Base-by-base conservation (phyloP, 2,888 invertebrate species). In the Patella caerulea region DNA sequence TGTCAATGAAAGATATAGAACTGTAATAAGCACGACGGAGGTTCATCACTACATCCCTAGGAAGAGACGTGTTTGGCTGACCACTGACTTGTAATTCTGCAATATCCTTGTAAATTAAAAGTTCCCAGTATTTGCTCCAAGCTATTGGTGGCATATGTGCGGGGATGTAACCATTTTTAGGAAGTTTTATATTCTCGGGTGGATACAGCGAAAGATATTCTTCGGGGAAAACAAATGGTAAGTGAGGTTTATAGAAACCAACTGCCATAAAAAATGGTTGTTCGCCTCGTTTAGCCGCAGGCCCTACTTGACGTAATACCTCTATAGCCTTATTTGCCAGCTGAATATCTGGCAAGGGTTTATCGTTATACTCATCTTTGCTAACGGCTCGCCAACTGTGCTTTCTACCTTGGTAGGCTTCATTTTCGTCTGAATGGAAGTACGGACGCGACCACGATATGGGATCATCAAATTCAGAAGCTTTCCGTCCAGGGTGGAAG, bases 341-440 rank as follows among this genome's bases (percentile, higher is more conserved):
- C 91, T 97, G 94, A 75, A 96, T 92, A 89, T 97, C 97, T 0
- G 97, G 96, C 78, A 97, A 92, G 0, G 95, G 95, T 81, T 93
- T 92, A 72, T 93, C 94, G 29, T 76, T 69, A 12, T 79, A 52
- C 69, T 72, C 24, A n/a, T 71, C 72, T 19, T 84, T 83, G 0
- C 82, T 78, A n/a, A 85, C 80, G 2, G 85, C 84, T 4, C 71
- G 45, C 86, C 86, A 86, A 52, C 83, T 85, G 29, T 76, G 52
- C 0, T 73, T 29, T 12, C 45, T 75, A 0, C 24, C 76, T 55
- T 81, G 77, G 29, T 65, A 65, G n/a, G 59, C 72, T 24, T 73
- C 77, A 14, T 24, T 52, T 55, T 78, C 69, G 5, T 79, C 80
- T 7, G 53, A 71, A 45, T 81, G 81, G 74, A 76, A 87, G 71